Evolutionary conservation across 2,888 invertebrate species (phyloP).

Genomic region (Drosophila nigricruria): DNA sequence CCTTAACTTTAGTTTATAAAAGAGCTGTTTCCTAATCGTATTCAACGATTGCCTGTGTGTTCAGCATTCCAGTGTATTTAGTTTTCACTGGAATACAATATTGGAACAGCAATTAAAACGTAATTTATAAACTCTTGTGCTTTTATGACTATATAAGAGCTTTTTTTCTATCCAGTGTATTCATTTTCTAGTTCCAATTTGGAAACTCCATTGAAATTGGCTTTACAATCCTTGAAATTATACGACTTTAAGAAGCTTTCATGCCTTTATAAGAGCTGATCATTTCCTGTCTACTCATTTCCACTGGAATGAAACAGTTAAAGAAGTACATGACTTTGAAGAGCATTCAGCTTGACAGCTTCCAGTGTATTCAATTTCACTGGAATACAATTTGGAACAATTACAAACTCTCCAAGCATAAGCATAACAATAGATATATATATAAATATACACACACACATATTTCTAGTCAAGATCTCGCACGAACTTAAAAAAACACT

Average conservation of each 20-base stretch:
- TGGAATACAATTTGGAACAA: no score
- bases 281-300: neutral
- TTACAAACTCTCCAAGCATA: constrained; percentile 13
- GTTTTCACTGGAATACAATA: neutral
- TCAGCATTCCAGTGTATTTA: neutral
- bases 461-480: constrained; percentile 75
- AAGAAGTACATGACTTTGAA: no score
- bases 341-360: no score
- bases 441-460: constrained; percentile 25
- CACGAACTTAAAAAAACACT: constrained; percentile 36
- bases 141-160: no score
- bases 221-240: no score
- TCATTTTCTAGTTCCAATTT: no score
- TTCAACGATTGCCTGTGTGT: neutral
- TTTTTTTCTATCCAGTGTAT: no score
- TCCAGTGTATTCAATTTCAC: no score
- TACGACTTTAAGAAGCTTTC: neutral
- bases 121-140: neutral
- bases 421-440: constrained; percentile 25
- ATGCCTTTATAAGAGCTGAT: neutral
- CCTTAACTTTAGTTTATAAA: constrained; percentile 9
- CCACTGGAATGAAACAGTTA: neutral
- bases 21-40: neutral
- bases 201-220: no score
- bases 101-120: neutral